Percentiles rank a stretch among this genome's conserved stretches.
Evolutionary conservation across 2,113 vertebrate genomes (phyloP).

Genomic region (Rhinoderma darwinii): DNA sequence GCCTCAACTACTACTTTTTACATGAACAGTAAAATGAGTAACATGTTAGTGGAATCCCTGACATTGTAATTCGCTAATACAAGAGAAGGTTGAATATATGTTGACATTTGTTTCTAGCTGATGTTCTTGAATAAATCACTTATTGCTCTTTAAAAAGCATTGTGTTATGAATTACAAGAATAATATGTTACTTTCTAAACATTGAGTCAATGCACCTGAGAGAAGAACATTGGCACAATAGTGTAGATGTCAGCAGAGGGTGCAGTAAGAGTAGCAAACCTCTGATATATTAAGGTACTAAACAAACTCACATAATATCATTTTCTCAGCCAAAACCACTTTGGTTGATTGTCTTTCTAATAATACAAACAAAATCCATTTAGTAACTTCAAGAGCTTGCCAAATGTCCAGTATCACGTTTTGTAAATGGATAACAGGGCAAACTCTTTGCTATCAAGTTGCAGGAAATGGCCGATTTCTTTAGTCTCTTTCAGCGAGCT

Average conservation of each 20-base stretch:
- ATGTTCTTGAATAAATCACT: background rate
- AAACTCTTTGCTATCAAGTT: conserved; percentile 92
- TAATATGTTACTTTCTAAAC: background rate
- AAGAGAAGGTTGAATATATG: too few species aligned
- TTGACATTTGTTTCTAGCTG: too few species aligned
- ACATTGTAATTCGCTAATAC: too few species aligned
- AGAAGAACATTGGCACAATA: background rate
- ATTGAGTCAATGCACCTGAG: background rate
- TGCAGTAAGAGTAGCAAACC: background rate
- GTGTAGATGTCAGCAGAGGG: background rate
- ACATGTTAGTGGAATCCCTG: too few species aligned
- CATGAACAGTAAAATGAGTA: too few species aligned
- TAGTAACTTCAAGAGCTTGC: conserved; percentile 71
- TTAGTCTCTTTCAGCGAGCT: conserved; percentile 73
- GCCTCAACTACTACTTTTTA: too few species aligned
- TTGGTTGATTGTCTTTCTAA: conserved; percentile 65
- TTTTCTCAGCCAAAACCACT: conserved; percentile 32
- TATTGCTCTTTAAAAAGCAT: background rate
- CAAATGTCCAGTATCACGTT: conserved; percentile 80
- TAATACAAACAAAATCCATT: conserved; percentile 63
- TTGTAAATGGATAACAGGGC: conserved; percentile 81
- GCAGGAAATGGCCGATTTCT: conserved; percentile 90
- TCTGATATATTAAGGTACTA: background rate
- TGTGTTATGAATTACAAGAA: background rate
- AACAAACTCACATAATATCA: conserved; percentile 34